A percentile compares a stretch with the other conserved stretches of the same genome.
These are phyloP conservation scores for Cordylochernes scorpioides DNA, from an alignment of 2,888 invertebrate species.

Conservation along the genomic window DNA sequence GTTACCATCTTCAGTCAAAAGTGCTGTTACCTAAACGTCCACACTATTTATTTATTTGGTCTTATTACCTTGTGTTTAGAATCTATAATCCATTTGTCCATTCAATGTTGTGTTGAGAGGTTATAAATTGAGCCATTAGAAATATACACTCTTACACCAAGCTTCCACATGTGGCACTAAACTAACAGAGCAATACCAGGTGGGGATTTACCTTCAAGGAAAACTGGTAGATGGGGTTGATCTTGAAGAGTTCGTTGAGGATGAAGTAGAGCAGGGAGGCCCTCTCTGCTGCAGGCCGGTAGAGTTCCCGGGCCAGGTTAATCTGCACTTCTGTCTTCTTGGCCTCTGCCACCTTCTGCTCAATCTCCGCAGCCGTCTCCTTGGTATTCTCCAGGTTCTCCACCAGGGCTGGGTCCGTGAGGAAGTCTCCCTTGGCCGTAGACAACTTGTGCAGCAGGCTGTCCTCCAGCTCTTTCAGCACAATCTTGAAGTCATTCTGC, in stretches of 20 bases:
- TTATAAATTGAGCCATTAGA: no score
- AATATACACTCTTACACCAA: no score
- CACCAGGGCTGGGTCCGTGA: conserved; percentile 77
- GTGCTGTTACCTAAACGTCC: no score
- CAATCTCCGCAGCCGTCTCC: conserved; percentile 79
- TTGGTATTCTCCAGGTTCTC: conserved; percentile 90
- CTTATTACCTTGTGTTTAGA: no score
- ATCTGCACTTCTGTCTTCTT: conserved; percentile 72
- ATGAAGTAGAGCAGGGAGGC: conserved; percentile 84
- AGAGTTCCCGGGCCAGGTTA: conserved; percentile 72
- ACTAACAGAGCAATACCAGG: no score
- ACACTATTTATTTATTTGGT: no score
- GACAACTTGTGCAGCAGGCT: conserved; percentile 65
- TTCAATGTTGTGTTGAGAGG: no score
- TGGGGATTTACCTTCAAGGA: conserved; percentile 71
- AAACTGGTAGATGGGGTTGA: conserved; percentile 90
- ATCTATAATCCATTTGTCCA: no score
- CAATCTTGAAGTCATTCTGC: conserved; percentile 89
- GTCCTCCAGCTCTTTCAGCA: conserved; percentile 70
- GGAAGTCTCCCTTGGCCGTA: conserved; percentile 70
- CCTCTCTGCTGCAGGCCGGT: conserved; percentile 66
- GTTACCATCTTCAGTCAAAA: no score
- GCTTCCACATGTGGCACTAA: no score
- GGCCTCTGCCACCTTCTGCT: conserved; percentile 67
- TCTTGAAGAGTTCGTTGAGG: conserved; percentile 73